Evolutionary conservation across 2,113 vertebrate species (phyloP).

Genomic region (Panurus biarmicus): DNA sequence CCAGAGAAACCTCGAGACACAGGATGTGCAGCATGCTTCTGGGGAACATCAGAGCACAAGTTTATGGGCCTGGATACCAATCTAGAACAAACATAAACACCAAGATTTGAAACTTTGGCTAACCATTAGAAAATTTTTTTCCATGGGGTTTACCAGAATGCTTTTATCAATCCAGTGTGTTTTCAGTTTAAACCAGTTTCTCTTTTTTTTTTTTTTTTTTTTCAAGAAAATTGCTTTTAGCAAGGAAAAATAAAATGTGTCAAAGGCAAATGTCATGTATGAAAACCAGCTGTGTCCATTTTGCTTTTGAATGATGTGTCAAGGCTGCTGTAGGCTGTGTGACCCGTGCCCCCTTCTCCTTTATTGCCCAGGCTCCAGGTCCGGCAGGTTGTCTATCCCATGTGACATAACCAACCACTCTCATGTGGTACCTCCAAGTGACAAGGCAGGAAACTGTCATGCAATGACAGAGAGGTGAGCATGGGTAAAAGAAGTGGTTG

Average conservation of each 20-base stretch:
- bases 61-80: not conserved
- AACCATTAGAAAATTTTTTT: not conserved
- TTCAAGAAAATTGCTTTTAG: not conserved
- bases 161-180: not conserved
- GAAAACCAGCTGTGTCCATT: not conserved
- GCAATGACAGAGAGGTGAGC: not conserved
- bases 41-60: not conserved
- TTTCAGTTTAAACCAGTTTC: not conserved
- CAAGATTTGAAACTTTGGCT: not conserved
- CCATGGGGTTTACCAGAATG: not conserved
- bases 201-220: not conserved
- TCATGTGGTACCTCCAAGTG: not conserved
- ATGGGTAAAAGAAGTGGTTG: not conserved
- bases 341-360: not conserved
- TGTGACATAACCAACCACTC: not conserved
- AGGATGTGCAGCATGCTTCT: not conserved
- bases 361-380: not conserved
- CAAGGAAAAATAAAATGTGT: not conserved
- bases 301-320: not conserved
- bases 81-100: not conserved
- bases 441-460: not conserved
- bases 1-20: not conserved
- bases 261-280: not conserved
- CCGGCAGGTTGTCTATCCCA: not conserved
- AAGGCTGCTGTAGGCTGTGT: not conserved